Evolutionary conservation across 2,888 invertebrate genomes (phyloP).

Genomic region (Scelioninae gen. 1): DNA sequence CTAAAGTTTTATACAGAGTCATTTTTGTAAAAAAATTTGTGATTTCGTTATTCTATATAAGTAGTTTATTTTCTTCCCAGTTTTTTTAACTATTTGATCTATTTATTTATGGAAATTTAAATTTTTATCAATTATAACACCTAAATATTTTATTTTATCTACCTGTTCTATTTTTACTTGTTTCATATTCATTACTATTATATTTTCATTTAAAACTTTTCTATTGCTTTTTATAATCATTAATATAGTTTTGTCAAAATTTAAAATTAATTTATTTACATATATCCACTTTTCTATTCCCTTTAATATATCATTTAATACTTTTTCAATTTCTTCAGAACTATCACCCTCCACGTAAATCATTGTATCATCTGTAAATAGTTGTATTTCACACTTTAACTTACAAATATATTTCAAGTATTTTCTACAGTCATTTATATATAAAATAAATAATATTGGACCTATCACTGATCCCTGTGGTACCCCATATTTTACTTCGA

Average conservation of each 20-base stretch:
- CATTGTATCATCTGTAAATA: slow-evolving; percentile 1
- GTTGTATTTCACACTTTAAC: no score
- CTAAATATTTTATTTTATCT: background rate
- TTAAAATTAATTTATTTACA: slow-evolving; percentile 4
- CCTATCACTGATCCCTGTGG: slow-evolving; percentile 1
- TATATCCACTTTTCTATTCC: background rate
- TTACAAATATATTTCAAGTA: background rate
- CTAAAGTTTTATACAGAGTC: background rate
- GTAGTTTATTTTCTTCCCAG: background rate
- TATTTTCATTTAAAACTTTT: background rate
- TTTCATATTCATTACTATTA: no score
- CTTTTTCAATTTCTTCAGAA: no score
- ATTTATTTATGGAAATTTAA: background rate
- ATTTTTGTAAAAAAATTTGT: no score
- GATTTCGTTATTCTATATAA: background rate
- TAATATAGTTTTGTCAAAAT: background rate
- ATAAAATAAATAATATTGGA: background rate
- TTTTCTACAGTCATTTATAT: background rate
- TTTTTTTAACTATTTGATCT: background rate
- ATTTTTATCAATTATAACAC: background rate
- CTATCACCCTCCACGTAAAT: background rate
- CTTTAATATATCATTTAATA: no score
- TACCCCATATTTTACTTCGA: no score
- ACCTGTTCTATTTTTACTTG: background rate
- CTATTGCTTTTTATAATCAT: background rate